These are phyloP conservation scores for Notamacropus eugenii DNA, from an alignment of 2,797 vertebrate genomes.

Conservation along the genomic window DNA sequence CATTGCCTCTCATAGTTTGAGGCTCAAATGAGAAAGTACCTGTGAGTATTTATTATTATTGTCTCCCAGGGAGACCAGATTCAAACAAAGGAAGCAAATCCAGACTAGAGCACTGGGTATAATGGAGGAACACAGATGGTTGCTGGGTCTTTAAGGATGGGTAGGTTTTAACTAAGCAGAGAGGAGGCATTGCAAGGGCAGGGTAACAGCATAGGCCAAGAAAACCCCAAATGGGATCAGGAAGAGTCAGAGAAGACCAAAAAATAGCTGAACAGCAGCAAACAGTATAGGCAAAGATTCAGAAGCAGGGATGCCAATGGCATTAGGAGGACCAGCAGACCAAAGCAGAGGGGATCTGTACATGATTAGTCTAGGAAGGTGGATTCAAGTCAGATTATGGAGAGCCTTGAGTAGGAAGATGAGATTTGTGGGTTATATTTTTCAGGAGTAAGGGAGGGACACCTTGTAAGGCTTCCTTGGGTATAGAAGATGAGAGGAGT, in stretches of 20 bases:
- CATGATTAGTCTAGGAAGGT: background rate
- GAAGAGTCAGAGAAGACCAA: background rate
- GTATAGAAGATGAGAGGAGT: background rate
- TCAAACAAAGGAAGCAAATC: background rate
- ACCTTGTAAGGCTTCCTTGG: background rate
- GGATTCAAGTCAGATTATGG: background rate
- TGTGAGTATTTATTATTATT: too few relatives aligned
- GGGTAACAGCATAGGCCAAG: background rate
- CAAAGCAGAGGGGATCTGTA: background rate
- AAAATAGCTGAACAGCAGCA: background rate
- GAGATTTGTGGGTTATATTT: background rate
- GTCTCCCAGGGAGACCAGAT: background rate
- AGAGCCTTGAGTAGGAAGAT: background rate
- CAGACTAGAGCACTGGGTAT: background rate
- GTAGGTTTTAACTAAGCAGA: background rate
- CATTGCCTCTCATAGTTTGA: background rate
- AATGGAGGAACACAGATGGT: background rate
- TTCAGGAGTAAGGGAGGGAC: background rate
- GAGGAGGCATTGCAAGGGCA: background rate
- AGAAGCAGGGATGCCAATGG: background rate
- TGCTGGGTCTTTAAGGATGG: background rate
- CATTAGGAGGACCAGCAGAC: background rate
- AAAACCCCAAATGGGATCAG: background rate
- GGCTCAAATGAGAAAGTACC: background rate
- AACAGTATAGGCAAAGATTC: background rate